These are phyloP conservation scores for Eulimnadia texana DNA, from an alignment of 1,140 invertebrate species.

Conservation along the genomic window DNA sequence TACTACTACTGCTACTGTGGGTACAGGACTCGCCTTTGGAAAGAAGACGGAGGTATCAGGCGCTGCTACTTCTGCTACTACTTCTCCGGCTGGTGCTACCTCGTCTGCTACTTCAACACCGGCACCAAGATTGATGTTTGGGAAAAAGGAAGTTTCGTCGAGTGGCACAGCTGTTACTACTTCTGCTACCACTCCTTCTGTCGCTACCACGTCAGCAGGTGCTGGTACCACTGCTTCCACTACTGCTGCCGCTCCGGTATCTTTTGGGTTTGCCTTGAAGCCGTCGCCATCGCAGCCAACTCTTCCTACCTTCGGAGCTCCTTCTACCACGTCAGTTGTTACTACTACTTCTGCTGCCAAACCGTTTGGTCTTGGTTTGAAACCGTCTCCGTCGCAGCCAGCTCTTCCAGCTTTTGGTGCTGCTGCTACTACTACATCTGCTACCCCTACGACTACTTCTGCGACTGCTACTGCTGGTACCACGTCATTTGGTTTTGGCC, in stretches of 20 bases:
- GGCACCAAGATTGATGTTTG: too few species aligned
- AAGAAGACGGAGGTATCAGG: not conserved
- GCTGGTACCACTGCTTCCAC: not conserved
- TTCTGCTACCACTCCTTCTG: not conserved
- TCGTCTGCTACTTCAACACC: not conserved
- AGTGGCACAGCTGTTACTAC: not conserved
- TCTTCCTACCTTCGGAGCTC: not conserved
- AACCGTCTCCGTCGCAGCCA: too few species aligned
- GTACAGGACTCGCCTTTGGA: not conserved
- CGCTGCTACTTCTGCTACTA: not conserved
- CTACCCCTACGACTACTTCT: not conserved
- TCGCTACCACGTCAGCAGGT: too few species aligned
- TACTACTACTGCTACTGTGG: not conserved
- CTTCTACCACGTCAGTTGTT: not conserved
- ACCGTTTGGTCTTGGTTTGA: not conserved
- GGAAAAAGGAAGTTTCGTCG: too few species aligned
- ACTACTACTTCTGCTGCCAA: not conserved
- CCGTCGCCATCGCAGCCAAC: not conserved
- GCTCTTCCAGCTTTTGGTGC: too few species aligned
- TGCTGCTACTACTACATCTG: too few species aligned
- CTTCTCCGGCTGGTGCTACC: not conserved
- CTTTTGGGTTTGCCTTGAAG: not conserved
- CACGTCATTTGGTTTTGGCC: not conserved
- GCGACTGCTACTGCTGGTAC: not conserved
- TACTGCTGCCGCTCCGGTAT: not conserved